Percentiles rank a stretch among this genome's conserved stretches.
phyloP scores from a whole-genome alignment of 2,797 vertebrate species.

The Typhlichthys subterraneus region DNA sequence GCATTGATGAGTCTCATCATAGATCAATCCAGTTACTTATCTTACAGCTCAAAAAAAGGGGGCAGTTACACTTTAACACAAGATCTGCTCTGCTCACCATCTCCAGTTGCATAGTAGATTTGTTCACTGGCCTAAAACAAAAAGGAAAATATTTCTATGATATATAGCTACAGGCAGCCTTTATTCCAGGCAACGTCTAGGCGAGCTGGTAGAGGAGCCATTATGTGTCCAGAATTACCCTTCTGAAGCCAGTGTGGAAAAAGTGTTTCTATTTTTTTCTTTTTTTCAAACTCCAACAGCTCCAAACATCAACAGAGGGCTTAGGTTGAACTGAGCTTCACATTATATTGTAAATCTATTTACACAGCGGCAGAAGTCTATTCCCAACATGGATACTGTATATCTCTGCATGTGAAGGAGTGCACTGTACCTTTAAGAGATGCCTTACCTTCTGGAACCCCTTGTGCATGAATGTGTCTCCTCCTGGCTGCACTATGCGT shows the following conservation, averaged over 20 bases:
- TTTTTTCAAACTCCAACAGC: background rate
- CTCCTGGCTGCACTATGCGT: conserved; percentile 89
- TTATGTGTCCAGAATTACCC: background rate
- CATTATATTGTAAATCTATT: too few species aligned
- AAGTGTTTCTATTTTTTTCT: background rate
- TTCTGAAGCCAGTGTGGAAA: too few species aligned
- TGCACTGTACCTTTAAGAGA: conserved; percentile 18
- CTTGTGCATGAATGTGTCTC: conserved; percentile 94
- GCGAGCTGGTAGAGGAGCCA: conserved; percentile 3
- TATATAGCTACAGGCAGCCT: conserved; percentile 33
- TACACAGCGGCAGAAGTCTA: too few species aligned
- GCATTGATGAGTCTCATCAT: too few species aligned
- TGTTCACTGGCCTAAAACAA: conserved; percentile 91
- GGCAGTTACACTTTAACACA: background rate
- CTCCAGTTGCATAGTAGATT: conserved; percentile 93
- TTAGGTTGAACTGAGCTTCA: background rate
- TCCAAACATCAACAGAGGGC: conserved; percentile 13
- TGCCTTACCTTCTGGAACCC: conserved; percentile 89
- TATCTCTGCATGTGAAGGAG: too few species aligned
- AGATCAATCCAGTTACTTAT: too few species aligned
- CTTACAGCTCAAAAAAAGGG: conserved; percentile 25
- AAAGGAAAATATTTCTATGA: conserved; percentile 39
- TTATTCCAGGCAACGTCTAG: conserved; percentile 12
- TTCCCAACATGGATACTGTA: too few species aligned
- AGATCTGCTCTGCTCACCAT: conserved; percentile 79